Evolutionary conservation across 2,888 invertebrate species (phyloP).

Genomic region (Aphidius colemani): DNA sequence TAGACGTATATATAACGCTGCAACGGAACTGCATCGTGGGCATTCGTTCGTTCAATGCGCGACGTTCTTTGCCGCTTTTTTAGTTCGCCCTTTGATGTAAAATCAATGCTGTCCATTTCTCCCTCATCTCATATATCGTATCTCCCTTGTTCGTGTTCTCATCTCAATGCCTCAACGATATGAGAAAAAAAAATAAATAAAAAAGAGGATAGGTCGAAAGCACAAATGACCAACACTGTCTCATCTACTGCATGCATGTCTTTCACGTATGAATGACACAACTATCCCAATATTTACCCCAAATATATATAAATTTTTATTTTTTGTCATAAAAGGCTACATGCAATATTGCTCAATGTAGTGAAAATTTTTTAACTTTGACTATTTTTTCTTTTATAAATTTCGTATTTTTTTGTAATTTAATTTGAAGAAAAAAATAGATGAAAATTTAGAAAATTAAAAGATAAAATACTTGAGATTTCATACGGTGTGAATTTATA

Average conservation of each 20-base stretch:
- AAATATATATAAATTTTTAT: too few species aligned
- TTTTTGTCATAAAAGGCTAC: too few species aligned
- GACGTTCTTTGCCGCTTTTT: slow-evolving; percentile 57
- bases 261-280: slow-evolving; percentile 29
- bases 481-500: slow-evolving; percentile 44
- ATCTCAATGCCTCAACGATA: slow-evolving; percentile 31
- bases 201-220: slow-evolving; percentile 52
- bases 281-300: not conserved
- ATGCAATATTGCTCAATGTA: not conserved
- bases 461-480: slow-evolving; percentile 21
- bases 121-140: slow-evolving; percentile 37
- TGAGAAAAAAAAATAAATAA: too few species aligned
- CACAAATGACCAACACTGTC: slow-evolving; percentile 33
- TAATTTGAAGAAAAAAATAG: slow-evolving; percentile 6
- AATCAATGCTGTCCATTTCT: slow-evolving; percentile 58
- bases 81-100: slow-evolving; percentile 58
- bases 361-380: not conserved
- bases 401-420: not conserved
- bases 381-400: too few species aligned
- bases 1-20: slow-evolving; percentile 38
- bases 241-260: slow-evolving; percentile 18
- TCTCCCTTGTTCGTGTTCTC: slow-evolving; percentile 43
- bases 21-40: slow-evolving; percentile 49
- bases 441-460: slow-evolving; percentile 11
- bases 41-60: slow-evolving; percentile 51